Conservation (phyloP, 2,888 invertebrate genomes). For the Tricholauxania praeusta region DNA sequence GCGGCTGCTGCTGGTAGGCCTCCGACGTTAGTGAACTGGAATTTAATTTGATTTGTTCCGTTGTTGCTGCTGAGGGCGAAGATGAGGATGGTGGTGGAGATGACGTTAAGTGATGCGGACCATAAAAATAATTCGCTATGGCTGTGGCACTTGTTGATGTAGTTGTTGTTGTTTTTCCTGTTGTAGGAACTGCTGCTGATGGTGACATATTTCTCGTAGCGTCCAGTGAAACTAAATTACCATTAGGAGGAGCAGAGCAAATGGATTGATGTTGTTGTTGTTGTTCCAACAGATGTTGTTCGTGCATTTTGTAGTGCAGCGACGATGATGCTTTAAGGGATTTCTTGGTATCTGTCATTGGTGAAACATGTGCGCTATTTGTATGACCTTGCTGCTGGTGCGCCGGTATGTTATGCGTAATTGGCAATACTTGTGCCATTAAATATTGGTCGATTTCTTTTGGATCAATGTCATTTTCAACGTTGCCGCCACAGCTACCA, state of each 20-base stretch:
- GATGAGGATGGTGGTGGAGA: conserved; percentile 32
- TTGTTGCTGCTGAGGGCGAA: not conserved
- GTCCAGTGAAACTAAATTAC: not conserved
- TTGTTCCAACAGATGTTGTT: conserved; percentile 24
- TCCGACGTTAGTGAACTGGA: conserved; percentile 18
- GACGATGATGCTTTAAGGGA: conserved; percentile 14
- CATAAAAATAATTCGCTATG: conserved; percentile 41
- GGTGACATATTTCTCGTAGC: conserved; percentile 27
- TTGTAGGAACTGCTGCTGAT: conserved; percentile 24
- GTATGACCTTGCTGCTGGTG: conserved; percentile 33
- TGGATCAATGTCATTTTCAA: conserved; percentile 60
- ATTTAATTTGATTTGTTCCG: conserved; percentile 23
- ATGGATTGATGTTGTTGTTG: conserved; percentile 26
- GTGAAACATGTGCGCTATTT: not conserved
- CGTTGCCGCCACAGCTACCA: conserved; percentile 13
- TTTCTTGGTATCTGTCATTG: conserved; percentile 6
- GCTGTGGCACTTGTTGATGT: conserved; percentile 31
- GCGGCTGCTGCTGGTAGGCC: conserved; percentile 52
- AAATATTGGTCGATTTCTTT: conserved; percentile 69
- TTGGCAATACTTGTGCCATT: conserved; percentile 64
- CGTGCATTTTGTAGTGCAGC: conserved; percentile 9
- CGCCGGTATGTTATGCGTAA: conserved; percentile 49
- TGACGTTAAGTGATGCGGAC: conserved; percentile 36
- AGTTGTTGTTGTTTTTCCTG: conserved; percentile 36
- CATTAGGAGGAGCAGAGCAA: not conserved